Conservation (phyloP, 1,140 invertebrate genomes). For the Ceratina japonica region DNA sequence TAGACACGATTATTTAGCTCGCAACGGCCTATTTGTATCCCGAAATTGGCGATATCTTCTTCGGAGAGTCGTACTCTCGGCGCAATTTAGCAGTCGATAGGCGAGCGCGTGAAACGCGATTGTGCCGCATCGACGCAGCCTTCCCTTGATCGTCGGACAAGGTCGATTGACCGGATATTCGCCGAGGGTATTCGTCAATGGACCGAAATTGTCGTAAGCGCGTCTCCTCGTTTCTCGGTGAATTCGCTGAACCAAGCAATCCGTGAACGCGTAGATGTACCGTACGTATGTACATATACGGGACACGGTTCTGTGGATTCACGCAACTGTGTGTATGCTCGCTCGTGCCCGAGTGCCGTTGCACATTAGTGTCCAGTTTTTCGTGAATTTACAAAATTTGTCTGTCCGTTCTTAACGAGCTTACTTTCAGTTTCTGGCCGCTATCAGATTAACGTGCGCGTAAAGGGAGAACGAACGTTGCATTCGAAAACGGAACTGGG, state of each 20-base stretch:
- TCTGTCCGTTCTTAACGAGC: not conserved
- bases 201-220: constrained; percentile 26
- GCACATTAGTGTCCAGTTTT: constrained; percentile 34
- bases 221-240: not conserved
- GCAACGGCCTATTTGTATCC: not conserved
- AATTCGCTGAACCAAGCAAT: constrained; percentile 5
- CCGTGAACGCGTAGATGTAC: not conserved
- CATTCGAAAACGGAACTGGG: too few species aligned
- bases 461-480: constrained; percentile 9
- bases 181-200: constrained; percentile 18
- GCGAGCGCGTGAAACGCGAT: constrained; percentile 7
- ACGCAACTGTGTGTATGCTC: not conserved
- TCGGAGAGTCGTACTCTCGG: not conserved
- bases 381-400: constrained; percentile 51
- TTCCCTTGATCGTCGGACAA: constrained; percentile 31
- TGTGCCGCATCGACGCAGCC: not conserved
- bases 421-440: constrained; percentile 48
- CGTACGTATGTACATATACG: too few species aligned
- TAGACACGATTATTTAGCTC: not conserved
- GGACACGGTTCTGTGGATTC: constrained; percentile 5
- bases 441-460: constrained; percentile 8
- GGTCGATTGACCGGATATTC: constrained; percentile 24
- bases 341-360: constrained; percentile 16
- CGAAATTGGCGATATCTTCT: not conserved
- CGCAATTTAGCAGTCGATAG: constrained; percentile 17